A percentile compares a stretch with the other conserved stretches of the same genome.
Evolutionary conservation across 2,888 invertebrate species (phyloP).

Genomic region (Rhagium mordax): DNA sequence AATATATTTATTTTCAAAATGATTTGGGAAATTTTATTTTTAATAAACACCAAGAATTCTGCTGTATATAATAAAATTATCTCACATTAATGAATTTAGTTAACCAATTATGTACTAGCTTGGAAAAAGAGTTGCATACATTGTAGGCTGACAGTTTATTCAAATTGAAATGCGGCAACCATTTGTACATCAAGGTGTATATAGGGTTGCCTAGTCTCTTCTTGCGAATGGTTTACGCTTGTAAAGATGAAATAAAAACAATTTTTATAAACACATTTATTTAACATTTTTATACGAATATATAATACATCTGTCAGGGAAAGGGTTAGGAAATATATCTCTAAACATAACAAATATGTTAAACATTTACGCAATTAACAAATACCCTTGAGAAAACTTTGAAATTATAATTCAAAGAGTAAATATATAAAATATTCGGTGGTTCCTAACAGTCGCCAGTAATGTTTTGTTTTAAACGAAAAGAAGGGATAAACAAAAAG

Average conservation of each 20-base stretch:
- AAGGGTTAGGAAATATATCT: slow-evolving; percentile 14
- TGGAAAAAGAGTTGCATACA: too few relatives aligned
- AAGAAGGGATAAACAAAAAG: background rate
- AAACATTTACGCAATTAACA: background rate
- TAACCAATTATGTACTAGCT: too few relatives aligned
- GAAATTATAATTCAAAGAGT: background rate
- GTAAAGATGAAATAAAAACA: slow-evolving; percentile 7
- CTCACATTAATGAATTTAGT: too few relatives aligned
- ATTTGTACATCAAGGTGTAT: too few relatives aligned
- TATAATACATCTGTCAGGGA: slow-evolving; percentile 48
- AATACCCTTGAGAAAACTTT: background rate
- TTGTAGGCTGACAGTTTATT: too few relatives aligned
- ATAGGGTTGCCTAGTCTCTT: too few relatives aligned
- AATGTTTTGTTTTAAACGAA: background rate
- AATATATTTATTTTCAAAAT: too few relatives aligned
- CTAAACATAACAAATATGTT: background rate
- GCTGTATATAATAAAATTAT: too few relatives aligned
- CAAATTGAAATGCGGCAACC: too few relatives aligned
- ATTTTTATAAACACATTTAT: slow-evolving; percentile 58
- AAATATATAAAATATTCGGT: slow-evolving; percentile 9
- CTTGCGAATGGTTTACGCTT: background rate
- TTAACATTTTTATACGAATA: slow-evolving; percentile 60
- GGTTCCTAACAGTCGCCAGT: background rate
- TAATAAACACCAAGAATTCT: too few relatives aligned
- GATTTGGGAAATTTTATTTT: too few relatives aligned